These are phyloP conservation scores for Bolinopsis microptera DNA, from an alignment of 37 sponge, comb jelly and placozoan species.

Conservation along the genomic window DNA sequence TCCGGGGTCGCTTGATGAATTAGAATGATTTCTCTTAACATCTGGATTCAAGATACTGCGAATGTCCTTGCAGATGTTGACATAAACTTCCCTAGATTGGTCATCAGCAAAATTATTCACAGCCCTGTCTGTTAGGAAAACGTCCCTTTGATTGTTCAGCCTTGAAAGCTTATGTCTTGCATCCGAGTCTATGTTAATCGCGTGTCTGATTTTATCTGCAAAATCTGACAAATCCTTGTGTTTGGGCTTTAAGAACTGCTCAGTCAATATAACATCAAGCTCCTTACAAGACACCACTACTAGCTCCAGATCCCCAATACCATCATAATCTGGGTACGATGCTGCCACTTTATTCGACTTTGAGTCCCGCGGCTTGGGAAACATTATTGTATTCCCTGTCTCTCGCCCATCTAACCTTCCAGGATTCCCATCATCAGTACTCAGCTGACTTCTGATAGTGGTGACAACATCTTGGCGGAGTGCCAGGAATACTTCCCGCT, in stretches of 20 bases:
- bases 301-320: not conserved
- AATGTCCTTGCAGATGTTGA: not conserved
- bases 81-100: not conserved
- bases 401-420: too few species aligned
- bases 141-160: not conserved
- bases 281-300: not conserved
- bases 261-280: not conserved
- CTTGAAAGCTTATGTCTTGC: not conserved
- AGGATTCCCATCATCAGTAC: not conserved
- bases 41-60: not conserved
- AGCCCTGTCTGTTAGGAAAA: not conserved
- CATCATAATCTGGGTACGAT: not conserved
- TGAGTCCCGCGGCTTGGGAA: not conserved
- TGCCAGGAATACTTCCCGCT: not conserved
- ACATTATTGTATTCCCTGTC: not conserved
- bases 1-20: not conserved
- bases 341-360: not conserved
- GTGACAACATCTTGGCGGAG: not conserved
- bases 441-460: not conserved
- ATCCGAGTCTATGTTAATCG: not conserved
- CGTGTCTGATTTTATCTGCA: not conserved
- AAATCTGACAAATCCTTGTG: not conserved
- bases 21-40: not conserved
- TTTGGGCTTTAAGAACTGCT: not conserved
- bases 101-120: not conserved